phyloP scores from a whole-genome alignment of 2,888 invertebrate genomes.

The Taphrorychus bicolor region DNA sequence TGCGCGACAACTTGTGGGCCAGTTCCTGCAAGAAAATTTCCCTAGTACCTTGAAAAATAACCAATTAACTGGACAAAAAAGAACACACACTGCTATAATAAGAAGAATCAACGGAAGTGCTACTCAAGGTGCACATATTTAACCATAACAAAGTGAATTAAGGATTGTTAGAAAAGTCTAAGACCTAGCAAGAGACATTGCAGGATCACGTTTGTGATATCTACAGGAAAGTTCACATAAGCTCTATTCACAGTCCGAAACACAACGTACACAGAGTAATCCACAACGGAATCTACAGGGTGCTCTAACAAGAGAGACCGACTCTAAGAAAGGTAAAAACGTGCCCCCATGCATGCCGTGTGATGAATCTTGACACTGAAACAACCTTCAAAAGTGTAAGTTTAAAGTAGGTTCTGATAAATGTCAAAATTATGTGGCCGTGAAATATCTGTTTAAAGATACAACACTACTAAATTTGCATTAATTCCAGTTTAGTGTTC shows the following conservation, averaged over 20 bases:
- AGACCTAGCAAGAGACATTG: neutral
- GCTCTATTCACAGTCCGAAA: too few relatives aligned
- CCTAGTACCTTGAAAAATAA: neutral
- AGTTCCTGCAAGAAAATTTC: conserved; percentile 68
- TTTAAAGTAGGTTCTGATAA: conserved; percentile 10
- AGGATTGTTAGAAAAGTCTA: too few relatives aligned
- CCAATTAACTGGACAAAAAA: neutral
- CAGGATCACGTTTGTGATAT: neutral
- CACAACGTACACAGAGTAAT: neutral
- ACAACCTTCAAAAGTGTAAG: conserved; percentile 35
- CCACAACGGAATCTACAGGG: conserved; percentile 4
- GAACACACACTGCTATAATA: neutral
- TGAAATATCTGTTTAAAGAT: neutral
- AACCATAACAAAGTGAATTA: too few relatives aligned
- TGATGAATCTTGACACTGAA: conserved; percentile 53
- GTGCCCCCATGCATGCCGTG: conserved; percentile 40
- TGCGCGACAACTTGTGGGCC: conserved; percentile 85
- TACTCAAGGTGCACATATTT: too few relatives aligned
- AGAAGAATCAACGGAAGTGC: neutral
- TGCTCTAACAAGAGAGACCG: conserved; percentile 5
- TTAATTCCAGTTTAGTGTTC: conserved; percentile 2
- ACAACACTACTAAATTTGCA: conserved; percentile 42
- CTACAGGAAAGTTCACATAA: neutral
- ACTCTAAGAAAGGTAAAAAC: conserved; percentile 17
- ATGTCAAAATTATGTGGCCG: neutral